These are phyloP conservation scores for Metellina segmentata DNA, from an alignment of 2,888 invertebrate genomes.

Conservation along the genomic window DNA sequence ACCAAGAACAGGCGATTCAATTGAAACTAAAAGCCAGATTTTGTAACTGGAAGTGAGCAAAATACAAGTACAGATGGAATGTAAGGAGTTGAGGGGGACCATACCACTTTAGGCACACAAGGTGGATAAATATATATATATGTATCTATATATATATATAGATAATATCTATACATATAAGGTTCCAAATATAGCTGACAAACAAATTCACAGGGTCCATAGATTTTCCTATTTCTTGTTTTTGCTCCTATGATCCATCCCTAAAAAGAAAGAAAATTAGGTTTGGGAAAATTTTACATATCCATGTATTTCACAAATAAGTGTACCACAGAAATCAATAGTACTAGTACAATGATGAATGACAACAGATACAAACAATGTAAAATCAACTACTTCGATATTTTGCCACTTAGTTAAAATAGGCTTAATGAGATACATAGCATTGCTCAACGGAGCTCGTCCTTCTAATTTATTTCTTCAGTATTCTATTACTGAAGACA, in stretches of 20 bases:
- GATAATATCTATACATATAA: slow-evolving; percentile 59
- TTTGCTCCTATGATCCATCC: slow-evolving; percentile 71
- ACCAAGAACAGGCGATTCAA: neutral
- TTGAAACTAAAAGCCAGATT: slow-evolving; percentile 25
- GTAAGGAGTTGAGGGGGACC: slow-evolving; percentile 70
- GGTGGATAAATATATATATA: slow-evolving; percentile 70
- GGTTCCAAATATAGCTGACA: slow-evolving; percentile 74
- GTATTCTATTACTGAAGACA: no score
- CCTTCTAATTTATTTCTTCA: no score
- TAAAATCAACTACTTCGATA: no score
- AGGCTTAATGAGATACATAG: no score
- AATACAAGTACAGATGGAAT: slow-evolving; percentile 70
- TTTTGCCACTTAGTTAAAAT: no score
- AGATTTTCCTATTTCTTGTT: slow-evolving; percentile 30
- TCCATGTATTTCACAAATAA: no score
- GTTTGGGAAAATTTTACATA: no score
- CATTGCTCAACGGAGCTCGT: no score
- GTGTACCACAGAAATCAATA: no score
- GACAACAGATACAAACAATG: no score
- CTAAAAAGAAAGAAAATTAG: slow-evolving; percentile 21
- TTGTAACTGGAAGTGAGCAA: slow-evolving; percentile 41
- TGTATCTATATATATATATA: slow-evolving; percentile 67
- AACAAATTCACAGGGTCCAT: slow-evolving; percentile 69
- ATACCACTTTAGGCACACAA: slow-evolving; percentile 75
- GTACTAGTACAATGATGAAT: no score